Conservation (phyloP, 2,797 vertebrate species). For the Rallus crepitans region DNA sequence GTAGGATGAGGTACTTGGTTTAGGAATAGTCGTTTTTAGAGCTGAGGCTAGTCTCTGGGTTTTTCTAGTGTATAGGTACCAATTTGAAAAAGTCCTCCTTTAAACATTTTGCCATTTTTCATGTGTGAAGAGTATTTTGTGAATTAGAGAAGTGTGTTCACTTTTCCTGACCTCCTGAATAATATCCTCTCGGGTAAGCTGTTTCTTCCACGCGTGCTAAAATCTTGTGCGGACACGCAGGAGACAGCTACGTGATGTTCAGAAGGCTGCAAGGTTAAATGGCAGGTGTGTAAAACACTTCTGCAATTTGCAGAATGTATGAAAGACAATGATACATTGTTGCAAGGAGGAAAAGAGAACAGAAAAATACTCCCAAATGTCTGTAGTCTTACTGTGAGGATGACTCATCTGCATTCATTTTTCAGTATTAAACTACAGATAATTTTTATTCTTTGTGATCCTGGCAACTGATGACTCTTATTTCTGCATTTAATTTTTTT, state of each 20-base stretch:
- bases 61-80: background rate
- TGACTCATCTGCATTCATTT: constrained; percentile 33
- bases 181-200: background rate
- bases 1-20: background rate
- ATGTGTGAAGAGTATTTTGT: background rate
- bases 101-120: background rate
- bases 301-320: background rate
- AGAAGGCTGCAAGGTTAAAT: constrained; percentile 11
- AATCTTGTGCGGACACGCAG: background rate
- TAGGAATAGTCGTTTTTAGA: background rate
- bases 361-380: background rate
- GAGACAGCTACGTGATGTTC: background rate
- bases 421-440: background rate
- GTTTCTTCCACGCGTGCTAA: background rate
- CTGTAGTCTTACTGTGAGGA: background rate
- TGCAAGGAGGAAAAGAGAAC: background rate
- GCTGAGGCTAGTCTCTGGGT: background rate
- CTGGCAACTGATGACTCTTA: background rate
- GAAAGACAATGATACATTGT: background rate
- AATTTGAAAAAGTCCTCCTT: background rate
- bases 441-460: constrained; percentile 1
- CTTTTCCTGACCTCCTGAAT: background rate
- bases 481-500: background rate
- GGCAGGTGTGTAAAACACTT: background rate
- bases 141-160: background rate